Base-by-base conservation (phyloP, 2,888 invertebrate genomes). In the Aplocera efformata region DNA sequence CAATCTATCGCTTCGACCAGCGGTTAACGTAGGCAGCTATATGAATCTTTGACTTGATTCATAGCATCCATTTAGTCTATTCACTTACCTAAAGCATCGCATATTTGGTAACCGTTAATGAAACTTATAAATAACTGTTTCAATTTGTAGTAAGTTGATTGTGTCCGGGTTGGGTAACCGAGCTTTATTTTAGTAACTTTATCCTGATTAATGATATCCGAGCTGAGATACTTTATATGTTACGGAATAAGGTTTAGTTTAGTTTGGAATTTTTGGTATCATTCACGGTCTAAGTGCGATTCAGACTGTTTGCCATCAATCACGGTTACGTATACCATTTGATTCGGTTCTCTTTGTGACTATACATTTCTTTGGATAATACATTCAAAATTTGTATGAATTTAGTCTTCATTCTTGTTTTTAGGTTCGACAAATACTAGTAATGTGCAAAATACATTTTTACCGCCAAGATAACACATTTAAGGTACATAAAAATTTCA, bases 291-390 rank as follows among this genome's bases (percentile, higher is more conserved):
- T 37, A 42, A 35, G 37, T 34, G 32, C 31, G 39, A 25, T 38
- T 38, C 32, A 41, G 40, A 42, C 33, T 26, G 47, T 32, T 33
- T 34, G 32, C 38, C 42, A 53, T 53, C 50, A 45, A 53, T 53
- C 49, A 53, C 38, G 30, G 41, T 43, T 45, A 45, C 23, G 47
- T 47, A 49, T 22, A 45, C 30, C 33, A 39, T 31, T 39, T 28
- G 39, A 49, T 50, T 42, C 33, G 26, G 47, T 38, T 48, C 32
- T n/a, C n/a, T 17, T 17, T 30, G 21, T 39, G 42, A 28, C 9
- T 23, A 24, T 7, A 17, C 10, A 32, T 27, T 37, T 26, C 4
- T 31, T 11, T 7, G 26, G 25, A 37, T 11, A 23, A 23, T 20
- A n/a, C 8, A 5, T 21, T 30, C 13, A 5, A 17, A 17, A 17